A percentile compares a stretch with the other conserved stretches of the same genome.
Evolutionary conservation across 2,888 invertebrate genomes (phyloP).

Genomic region (Lutraria lutraria): DNA sequence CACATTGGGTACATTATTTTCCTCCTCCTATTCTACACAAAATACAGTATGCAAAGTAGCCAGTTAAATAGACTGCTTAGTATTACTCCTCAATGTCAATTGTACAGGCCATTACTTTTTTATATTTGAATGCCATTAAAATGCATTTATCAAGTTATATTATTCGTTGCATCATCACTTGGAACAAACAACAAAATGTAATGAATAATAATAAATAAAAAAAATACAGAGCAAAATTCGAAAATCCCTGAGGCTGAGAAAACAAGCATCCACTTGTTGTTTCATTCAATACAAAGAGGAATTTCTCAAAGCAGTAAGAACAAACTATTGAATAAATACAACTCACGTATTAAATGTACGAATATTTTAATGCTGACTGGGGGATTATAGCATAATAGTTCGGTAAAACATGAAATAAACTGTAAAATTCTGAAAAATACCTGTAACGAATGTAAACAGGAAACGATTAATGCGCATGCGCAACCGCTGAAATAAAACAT

Average conservation of each 20-base stretch:
- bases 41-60: no score
- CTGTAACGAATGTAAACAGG: constrained; percentile 68
- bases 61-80: no score
- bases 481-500: background rate
- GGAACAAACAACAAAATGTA: no score
- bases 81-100: no score
- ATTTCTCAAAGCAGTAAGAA: background rate
- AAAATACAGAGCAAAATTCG: no score
- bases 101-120: no score
- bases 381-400: background rate
- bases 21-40: no score
- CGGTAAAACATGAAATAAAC: background rate
- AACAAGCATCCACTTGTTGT: constrained; percentile 31
- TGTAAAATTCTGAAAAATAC: background rate
- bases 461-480: constrained; percentile 49
- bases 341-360: background rate
- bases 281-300: background rate
- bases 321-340: background rate
- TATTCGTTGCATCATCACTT: no score
- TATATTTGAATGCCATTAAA: no score
- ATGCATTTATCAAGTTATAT: no score
- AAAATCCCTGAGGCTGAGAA: background rate
- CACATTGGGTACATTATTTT: no score
- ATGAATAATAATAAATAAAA: no score
- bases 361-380: background rate